Conservation (phyloP, 2,888 invertebrate species). For the Myopa testacea region DNA sequence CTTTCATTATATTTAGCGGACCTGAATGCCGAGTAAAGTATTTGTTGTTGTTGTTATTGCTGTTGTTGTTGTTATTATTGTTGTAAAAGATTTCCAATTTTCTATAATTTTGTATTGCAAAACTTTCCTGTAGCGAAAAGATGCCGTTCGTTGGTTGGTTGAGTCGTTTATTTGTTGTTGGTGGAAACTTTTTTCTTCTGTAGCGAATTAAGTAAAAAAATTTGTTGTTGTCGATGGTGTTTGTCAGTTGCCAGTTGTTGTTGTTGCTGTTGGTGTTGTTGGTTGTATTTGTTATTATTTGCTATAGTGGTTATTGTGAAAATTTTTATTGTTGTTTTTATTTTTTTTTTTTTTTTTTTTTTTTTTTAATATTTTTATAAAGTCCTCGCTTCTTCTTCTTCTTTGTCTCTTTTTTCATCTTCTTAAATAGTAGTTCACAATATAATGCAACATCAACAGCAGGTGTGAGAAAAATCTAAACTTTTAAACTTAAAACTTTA, state of each 20-base stretch:
- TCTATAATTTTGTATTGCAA: too few relatives aligned
- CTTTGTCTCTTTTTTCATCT: not conserved
- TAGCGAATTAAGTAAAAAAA: not conserved
- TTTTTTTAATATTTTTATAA: not conserved
- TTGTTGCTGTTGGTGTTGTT: conserved; percentile 4
- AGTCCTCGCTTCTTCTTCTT: not conserved
- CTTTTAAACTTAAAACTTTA: too few relatives aligned
- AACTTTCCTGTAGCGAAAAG: too few relatives aligned
- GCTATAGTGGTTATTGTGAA: too few relatives aligned
- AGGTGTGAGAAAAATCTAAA: conserved; percentile 5
- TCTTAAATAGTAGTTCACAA: too few relatives aligned
- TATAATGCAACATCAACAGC: not conserved
- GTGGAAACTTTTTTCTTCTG: too few relatives aligned
- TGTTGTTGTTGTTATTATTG: too few relatives aligned
- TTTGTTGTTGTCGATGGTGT: conserved; percentile 3
- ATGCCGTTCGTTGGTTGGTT: too few relatives aligned
- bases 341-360: not conserved
- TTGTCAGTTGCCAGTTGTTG: not conserved
- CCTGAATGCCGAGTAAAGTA: not conserved
- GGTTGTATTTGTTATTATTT: not conserved
- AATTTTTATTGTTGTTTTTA: not conserved
- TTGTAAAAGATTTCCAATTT: too few relatives aligned
- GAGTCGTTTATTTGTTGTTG: too few relatives aligned
- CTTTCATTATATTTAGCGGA: conserved; percentile 32
- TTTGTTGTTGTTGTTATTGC: too few relatives aligned